Percentiles rank a stretch among this genome's conserved stretches.
phyloP scores from a whole-genome alignment of 2,888 invertebrate genomes.

The Resseliella maxima region DNA sequence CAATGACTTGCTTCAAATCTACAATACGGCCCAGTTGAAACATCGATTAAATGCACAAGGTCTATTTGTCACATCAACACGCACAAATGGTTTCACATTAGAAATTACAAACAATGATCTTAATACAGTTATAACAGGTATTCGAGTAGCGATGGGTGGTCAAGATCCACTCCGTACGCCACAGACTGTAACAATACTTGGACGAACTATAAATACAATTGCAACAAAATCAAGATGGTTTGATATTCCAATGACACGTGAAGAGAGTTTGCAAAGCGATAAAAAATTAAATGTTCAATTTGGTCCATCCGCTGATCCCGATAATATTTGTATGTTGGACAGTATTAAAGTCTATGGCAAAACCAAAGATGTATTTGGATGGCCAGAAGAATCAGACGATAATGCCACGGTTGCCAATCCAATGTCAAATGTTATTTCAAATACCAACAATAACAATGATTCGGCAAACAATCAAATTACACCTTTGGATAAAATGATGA shows the following conservation, averaged over 20 bases:
- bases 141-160: constrained; percentile 84
- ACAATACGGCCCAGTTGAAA: constrained; percentile 93
- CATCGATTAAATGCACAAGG: constrained; percentile 77
- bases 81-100: constrained; percentile 87
- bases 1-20: constrained; percentile 92
- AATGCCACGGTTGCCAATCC: constrained; percentile 63
- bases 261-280: constrained; percentile 92
- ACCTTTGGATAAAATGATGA: constrained; percentile 71
- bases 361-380: constrained; percentile 94
- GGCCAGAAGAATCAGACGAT: constrained; percentile 96
- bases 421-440: constrained; percentile 62
- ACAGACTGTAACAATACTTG: constrained; percentile 66
- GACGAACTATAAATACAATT: constrained; percentile 78
- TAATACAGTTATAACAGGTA: constrained; percentile 89
- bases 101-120: constrained; percentile 90
- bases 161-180: constrained; percentile 66
- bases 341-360: constrained; percentile 95
- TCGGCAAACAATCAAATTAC: constrained; percentile 63
- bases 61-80: constrained; percentile 93
- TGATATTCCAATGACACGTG: constrained; percentile 92
- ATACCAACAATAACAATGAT: constrained; percentile 62
- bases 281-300: constrained; percentile 87
- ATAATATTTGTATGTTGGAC: constrained; percentile 92
- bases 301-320: constrained; percentile 86
- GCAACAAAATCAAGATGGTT: constrained; percentile 89